phyloP scores from a whole-genome alignment of 1,140 invertebrate genomes.

The Spodoptera frugiperda region DNA sequence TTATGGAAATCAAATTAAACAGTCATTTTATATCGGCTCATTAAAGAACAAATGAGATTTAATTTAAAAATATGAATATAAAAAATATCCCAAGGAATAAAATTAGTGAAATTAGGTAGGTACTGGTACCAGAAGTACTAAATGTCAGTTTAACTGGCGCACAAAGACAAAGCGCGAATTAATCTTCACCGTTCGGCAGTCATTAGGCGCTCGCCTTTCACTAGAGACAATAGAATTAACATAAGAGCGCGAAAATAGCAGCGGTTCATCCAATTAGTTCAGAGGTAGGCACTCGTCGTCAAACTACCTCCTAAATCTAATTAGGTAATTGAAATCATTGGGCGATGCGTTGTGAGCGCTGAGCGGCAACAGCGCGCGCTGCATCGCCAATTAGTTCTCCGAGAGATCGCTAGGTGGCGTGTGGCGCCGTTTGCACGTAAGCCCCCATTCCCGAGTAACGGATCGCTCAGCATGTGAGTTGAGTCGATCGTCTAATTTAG shows the following conservation, averaged over 20 bases:
- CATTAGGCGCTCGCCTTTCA: slow-evolving; percentile 43
- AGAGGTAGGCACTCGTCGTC: slow-evolving; percentile 25
- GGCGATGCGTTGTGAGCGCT: slow-evolving; percentile 40
- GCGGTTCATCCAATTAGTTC: slow-evolving; percentile 41
- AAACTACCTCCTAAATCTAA: slow-evolving; percentile 45
- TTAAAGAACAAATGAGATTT: neutral
- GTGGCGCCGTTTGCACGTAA: slow-evolving; percentile 30
- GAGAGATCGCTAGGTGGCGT: slow-evolving; percentile 3
- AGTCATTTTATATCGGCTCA: neutral
- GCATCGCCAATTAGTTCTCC: slow-evolving; percentile 47
- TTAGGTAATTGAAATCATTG: slow-evolving; percentile 54
- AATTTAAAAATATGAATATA: neutral
- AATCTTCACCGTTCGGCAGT: slow-evolving; percentile 39
- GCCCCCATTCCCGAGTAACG: slow-evolving; percentile 15
- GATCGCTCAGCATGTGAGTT: slow-evolving; percentile 23
- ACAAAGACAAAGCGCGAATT: slow-evolving; percentile 41
- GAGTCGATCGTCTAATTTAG: slow-evolving; percentile 40
- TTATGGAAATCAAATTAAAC: neutral
- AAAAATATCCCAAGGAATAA: slow-evolving; percentile 20
- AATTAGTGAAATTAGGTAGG: neutral
- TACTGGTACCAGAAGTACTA: slow-evolving; percentile 23
- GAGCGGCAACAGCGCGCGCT: slow-evolving; percentile 25
- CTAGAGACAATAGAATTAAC: slow-evolving; percentile 41
- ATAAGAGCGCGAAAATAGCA: slow-evolving; percentile 43
- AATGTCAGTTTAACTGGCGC: slow-evolving; percentile 28